Evolutionary conservation across 2,888 invertebrate species (phyloP).

Genomic region (Drosophila anceps): DNA sequence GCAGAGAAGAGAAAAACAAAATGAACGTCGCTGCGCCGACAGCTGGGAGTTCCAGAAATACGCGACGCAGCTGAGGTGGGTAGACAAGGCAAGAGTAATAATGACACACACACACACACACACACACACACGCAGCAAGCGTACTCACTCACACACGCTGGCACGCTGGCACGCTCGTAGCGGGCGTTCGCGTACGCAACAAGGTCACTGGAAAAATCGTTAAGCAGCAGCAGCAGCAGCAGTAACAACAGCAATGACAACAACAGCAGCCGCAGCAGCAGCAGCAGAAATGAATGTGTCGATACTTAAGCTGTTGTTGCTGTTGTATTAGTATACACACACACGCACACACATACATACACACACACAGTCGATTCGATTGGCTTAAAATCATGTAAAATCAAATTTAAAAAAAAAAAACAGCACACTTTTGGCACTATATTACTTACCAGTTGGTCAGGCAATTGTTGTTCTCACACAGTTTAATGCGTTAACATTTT

Average conservation of each 20-base stretch:
- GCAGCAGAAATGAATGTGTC: conserved; percentile 38
- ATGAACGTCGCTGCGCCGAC: conserved; percentile 38
- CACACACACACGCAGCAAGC: conserved; percentile 12
- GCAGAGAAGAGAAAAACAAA: conserved; percentile 18
- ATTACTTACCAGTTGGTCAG: conserved; percentile 41
- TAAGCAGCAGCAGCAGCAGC: conserved; percentile 69
- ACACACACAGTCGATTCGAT: conserved; percentile 1
- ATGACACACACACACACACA: conserved; percentile 41
- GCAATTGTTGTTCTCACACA: conserved; percentile 13
- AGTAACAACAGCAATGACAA: conserved; percentile 44
- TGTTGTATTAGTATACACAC: conserved; percentile 45
- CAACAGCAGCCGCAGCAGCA: conserved; percentile 22
- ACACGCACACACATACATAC: conserved; percentile 6
- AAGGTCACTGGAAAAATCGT: conserved; percentile 86
- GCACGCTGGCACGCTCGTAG: conserved; percentile 32
- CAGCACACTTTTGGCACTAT: conserved; percentile 25
- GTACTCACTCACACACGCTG: conserved; percentile 26
- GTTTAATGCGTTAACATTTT: conserved; percentile 52
- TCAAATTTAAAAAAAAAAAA: background rate
- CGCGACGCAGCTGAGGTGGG: conserved; percentile 47
- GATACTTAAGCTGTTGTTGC: conserved; percentile 42
- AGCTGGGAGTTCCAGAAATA: conserved; percentile 56
- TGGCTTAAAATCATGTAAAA: background rate
- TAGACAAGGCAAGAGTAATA: conserved; percentile 57
- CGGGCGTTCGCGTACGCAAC: conserved; percentile 82